A percentile compares a stretch with the other conserved stretches of the same genome.
Evolutionary conservation across 1,140 invertebrate genomes (phyloP).

Genomic region (Nylanderia fulva): DNA sequence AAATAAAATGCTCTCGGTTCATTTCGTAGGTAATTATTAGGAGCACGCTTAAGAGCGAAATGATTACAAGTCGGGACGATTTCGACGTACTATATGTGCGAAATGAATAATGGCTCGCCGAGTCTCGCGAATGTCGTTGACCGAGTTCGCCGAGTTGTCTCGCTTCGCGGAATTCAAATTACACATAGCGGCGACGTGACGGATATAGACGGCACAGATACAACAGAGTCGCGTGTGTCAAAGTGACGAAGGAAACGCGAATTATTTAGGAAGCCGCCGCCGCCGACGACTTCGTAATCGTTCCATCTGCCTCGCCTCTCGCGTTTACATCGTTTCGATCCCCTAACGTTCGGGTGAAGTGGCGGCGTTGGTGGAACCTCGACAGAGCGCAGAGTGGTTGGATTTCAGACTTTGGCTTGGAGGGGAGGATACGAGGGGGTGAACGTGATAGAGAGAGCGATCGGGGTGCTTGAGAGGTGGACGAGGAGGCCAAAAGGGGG

Average conservation of each 20-base stretch:
- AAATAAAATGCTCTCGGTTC: background rate
- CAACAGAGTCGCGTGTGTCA: background rate
- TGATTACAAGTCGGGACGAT: background rate
- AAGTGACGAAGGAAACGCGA: slow-evolving; percentile 33
- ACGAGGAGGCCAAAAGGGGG: background rate
- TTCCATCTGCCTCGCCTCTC: slow-evolving; percentile 46
- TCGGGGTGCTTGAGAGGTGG: background rate
- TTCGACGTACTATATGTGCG: background rate
- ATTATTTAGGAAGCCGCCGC: slow-evolving; percentile 71
- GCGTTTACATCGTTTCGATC: slow-evolving; percentile 62
- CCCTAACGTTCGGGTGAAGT: slow-evolving; percentile 57
- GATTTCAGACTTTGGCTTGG: slow-evolving; percentile 50
- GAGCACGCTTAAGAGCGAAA: background rate
- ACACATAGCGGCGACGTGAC: slow-evolving; percentile 6
- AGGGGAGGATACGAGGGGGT: slow-evolving; percentile 12
- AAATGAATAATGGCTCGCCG: slow-evolving; percentile 38
- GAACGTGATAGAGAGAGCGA: slow-evolving; percentile 47
- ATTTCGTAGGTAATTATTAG: background rate
- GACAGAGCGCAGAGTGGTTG: slow-evolving; percentile 65
- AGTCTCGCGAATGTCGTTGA: slow-evolving; percentile 36
- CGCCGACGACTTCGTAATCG: slow-evolving; percentile 67
- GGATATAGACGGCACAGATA: slow-evolving; percentile 33
- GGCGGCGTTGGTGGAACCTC: slow-evolving; percentile 23
- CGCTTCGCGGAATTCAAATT: slow-evolving; percentile 53
- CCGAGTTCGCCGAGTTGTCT: slow-evolving; percentile 40